Percentiles rank a stretch among this genome's conserved stretches.
Conservation (phyloP, 2,113 vertebrate genomes). For the Scomber colias region DNA sequence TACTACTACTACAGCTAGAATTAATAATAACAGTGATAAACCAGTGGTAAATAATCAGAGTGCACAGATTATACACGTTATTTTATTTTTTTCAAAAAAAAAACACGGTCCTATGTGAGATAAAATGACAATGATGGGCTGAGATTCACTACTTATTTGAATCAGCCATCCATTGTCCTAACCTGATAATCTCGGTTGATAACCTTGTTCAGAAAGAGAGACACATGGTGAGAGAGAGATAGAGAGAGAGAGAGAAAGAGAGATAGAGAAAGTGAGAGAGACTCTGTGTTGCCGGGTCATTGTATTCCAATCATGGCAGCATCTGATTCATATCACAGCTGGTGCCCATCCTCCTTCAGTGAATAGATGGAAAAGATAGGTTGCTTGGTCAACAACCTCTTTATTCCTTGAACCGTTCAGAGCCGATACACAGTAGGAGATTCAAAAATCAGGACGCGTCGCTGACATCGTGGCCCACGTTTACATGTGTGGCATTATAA, state of each 20-base stretch:
- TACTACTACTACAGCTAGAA: not conserved
- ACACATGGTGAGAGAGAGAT: not conserved
- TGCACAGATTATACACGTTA: not conserved
- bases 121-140: conserved; percentile 3
- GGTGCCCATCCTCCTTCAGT: conserved; percentile 22
- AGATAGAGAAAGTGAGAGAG: conserved; percentile 22
- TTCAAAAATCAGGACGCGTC: not conserved
- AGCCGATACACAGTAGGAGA: conserved; percentile 27
- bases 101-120: not conserved
- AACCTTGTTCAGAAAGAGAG: conserved; percentile 64
- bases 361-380: conserved; percentile 53
- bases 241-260: conserved; percentile 4
- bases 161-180: conserved; percentile 47
- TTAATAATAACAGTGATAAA: not conserved
- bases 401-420: conserved; percentile 31
- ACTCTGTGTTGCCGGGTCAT: conserved; percentile 46
- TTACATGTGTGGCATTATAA: too few relatives aligned
- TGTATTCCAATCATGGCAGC: conserved; percentile 67
- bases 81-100: not conserved
- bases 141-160: conserved; percentile 22
- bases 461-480: not conserved
- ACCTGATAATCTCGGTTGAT: conserved; percentile 71
- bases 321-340: conserved; percentile 73
- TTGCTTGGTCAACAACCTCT: conserved; percentile 60
- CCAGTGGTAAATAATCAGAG: not conserved